A percentile compares a stretch with the other conserved stretches of the same genome.
These are phyloP conservation scores for Enteromius unitaeniatus DNA, from an alignment of 2,797 vertebrate genomes.

Conservation along the genomic window DNA sequence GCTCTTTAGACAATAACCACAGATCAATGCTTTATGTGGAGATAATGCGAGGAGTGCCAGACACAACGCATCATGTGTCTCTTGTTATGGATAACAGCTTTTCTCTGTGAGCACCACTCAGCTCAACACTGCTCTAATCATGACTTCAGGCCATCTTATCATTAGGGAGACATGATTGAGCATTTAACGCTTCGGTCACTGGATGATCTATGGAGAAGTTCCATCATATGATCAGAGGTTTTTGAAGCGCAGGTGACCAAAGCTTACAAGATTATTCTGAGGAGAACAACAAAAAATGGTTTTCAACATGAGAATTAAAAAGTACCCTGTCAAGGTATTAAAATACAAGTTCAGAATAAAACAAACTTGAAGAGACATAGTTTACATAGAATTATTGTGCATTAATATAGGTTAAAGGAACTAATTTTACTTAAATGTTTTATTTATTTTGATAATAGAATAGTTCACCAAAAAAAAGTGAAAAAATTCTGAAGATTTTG, in stretches of 20 bases:
- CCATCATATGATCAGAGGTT: neutral
- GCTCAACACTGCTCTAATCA: constrained; percentile 30
- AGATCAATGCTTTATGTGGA: constrained; percentile 64
- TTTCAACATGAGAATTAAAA: neutral
- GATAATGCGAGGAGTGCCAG: constrained; percentile 52
- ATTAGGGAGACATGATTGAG: neutral
- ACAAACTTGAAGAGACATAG: neutral
- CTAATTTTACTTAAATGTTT: neutral
- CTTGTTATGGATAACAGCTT: constrained; percentile 39
- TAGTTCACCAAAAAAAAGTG: too few species aligned
- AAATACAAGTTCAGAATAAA: neutral
- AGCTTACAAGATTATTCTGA: neutral
- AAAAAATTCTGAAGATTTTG: too few species aligned
- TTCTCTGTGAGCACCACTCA: constrained; percentile 25
- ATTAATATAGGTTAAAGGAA: neutral
- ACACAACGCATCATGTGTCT: constrained; percentile 30
- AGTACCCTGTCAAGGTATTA: neutral
- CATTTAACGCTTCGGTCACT: neutral
- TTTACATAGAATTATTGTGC: neutral
- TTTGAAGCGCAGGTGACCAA: neutral
- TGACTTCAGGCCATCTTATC: constrained; percentile 38
- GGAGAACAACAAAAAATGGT: neutral
- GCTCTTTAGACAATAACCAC: constrained; percentile 62
- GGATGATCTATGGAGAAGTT: neutral
- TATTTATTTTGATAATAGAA: neutral